phyloP scores from a whole-genome alignment of 1,140 invertebrate genomes.

The Trachymyrmex septentrionalis region DNA sequence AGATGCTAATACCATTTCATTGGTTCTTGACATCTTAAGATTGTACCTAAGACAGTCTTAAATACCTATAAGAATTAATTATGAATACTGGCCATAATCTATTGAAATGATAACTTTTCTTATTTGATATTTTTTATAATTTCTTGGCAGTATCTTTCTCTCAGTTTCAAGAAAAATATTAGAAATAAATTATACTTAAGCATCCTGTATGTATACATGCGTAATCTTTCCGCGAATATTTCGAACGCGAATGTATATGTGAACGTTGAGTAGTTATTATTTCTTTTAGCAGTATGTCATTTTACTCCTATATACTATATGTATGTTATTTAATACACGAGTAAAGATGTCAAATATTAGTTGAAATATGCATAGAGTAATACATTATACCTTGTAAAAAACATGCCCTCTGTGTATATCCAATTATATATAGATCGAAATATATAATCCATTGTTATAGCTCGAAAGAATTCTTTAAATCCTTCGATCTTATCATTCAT shows the following conservation, averaged over 20 bases:
- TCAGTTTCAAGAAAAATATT: conserved; percentile 12
- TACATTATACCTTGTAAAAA: conserved; percentile 54
- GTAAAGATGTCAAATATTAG: conserved; percentile 48
- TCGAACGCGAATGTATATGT: conserved; percentile 35
- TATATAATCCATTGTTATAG: conserved; percentile 59
- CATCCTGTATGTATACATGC: not conserved
- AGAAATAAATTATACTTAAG: not conserved
- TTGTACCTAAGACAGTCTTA: too few species aligned
- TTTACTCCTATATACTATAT: conserved; percentile 31
- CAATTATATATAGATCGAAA: conserved; percentile 39
- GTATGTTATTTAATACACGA: conserved; percentile 40
- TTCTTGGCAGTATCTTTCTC: not conserved
- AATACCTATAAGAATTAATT: too few species aligned
- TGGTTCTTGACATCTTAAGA: too few species aligned
- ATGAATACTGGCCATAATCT: not conserved
- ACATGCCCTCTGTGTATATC: conserved; percentile 35
- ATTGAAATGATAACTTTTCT: conserved; percentile 21
- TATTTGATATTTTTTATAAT: not conserved
- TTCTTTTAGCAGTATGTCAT: conserved; percentile 29
- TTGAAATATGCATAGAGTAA: conserved; percentile 34
- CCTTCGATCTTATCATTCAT: not conserved
- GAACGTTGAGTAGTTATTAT: conserved; percentile 35
- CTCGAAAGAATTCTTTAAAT: conserved; percentile 13
- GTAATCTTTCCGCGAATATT: conserved; percentile 26
- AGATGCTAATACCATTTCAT: too few species aligned